Evolutionary conservation across 2,113 vertebrate species (phyloP).

Genomic region (Percina caprodes): DNA sequence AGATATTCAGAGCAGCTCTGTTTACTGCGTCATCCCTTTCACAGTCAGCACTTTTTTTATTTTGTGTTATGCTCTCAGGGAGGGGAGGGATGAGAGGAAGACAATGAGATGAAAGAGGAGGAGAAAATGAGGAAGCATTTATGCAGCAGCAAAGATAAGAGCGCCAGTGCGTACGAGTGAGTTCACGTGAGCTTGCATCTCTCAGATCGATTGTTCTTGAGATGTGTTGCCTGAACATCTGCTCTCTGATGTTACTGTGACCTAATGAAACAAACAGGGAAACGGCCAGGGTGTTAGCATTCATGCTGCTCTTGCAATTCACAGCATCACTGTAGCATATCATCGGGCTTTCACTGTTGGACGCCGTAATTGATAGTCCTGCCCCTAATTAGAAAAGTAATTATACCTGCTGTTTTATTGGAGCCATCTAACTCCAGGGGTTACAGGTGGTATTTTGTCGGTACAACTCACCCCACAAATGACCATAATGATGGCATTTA

Average conservation of each 20-base stretch:
- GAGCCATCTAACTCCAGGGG: constrained; percentile 28
- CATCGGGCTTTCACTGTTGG: constrained; percentile 31
- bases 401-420: constrained; percentile 58
- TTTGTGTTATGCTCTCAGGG: constrained; percentile 49
- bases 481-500: constrained; percentile 38
- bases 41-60: constrained; percentile 76
- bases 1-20: constrained; percentile 72
- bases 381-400: constrained; percentile 57
- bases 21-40: constrained; percentile 71
- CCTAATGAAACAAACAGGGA: constrained; percentile 38
- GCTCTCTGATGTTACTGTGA: constrained; percentile 32
- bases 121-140: constrained; percentile 69
- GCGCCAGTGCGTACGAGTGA: constrained; percentile 21
- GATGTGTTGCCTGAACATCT: constrained; percentile 44
- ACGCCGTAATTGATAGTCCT: constrained; percentile 45
- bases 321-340: constrained; percentile 19
- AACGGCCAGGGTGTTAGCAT: background rate
- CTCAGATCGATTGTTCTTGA: constrained; percentile 49
- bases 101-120: constrained; percentile 67
- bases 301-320: constrained; percentile 15
- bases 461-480: constrained; percentile 19
- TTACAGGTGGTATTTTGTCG: constrained; percentile 31
- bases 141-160: constrained; percentile 56
- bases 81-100: constrained; percentile 49
- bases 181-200: constrained; percentile 13